Evolutionary conservation across 1,140 invertebrate species (phyloP).

Genomic region (Rhizoglyphus robini): DNA sequence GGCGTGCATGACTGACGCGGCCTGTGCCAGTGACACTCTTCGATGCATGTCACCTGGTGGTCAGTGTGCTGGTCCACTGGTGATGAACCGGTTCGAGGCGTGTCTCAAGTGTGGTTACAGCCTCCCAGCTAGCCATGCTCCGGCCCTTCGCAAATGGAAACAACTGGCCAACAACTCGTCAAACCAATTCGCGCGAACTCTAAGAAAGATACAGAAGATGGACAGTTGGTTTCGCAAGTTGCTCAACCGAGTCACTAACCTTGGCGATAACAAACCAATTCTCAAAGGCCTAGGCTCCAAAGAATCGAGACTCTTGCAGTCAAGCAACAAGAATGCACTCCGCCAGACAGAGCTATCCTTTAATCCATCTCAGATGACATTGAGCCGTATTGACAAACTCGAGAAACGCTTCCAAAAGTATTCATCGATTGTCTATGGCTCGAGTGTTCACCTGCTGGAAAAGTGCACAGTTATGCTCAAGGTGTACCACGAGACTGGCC

Average conservation of each 20-base stretch:
- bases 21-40: not conserved
- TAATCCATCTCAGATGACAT: not conserved
- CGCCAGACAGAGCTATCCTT: too few species aligned
- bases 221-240: too few species aligned
- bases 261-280: too few species aligned
- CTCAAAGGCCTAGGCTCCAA: too few species aligned
- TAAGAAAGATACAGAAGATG: not conserved
- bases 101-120: not conserved
- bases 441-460: not conserved
- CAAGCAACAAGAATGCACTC: too few species aligned
- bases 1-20: not conserved
- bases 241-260: too few species aligned
- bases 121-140: not conserved
- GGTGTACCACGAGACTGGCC: not conserved
- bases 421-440: not conserved
- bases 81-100: not conserved
- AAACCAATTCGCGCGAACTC: not conserved
- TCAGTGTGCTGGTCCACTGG: not conserved
- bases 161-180: too few species aligned
- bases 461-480: not conserved
- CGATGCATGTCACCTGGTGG: not conserved
- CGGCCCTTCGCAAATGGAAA: too few species aligned
- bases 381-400: not conserved
- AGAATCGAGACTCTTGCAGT: too few species aligned
- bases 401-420: not conserved